Percentiles rank a stretch among this genome's conserved stretches.
These are phyloP conservation scores for Cercocebus atys DNA, from an alignment of 2,113 vertebrate species.

Conservation along the genomic window DNA sequence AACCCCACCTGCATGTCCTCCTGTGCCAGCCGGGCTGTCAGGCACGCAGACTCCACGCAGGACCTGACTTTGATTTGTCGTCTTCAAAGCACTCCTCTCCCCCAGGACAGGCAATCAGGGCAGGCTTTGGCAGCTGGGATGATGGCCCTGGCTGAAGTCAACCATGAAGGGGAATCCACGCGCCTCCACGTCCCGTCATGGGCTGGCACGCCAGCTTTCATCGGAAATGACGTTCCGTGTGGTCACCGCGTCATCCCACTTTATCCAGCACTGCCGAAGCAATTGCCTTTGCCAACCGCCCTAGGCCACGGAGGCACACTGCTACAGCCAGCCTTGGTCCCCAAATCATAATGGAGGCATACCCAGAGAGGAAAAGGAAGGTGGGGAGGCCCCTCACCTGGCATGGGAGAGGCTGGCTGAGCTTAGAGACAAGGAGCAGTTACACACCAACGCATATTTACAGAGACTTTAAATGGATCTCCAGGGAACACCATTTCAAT, in stretches of 20 bases:
- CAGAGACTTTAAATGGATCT: not conserved
- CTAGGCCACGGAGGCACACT: rapidly evolving
- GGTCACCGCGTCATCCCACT: rapidly evolving
- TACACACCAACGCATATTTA: too few species aligned
- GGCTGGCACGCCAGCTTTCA: not conserved
- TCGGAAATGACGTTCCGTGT: not conserved
- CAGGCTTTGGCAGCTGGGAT: not conserved
- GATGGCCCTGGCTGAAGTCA: not conserved
- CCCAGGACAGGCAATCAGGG: not conserved
- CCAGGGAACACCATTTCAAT: too few species aligned
- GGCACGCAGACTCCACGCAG: not conserved
- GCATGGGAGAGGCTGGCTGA: too few species aligned
- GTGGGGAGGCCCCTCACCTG: not conserved
- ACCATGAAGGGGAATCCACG: not conserved
- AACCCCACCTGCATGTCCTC: not conserved
- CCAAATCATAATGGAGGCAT: not conserved
- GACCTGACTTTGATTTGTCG: not conserved
- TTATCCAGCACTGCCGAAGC: rapidly evolving
- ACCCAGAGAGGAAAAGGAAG: too few species aligned
- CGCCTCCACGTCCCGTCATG: rapidly evolving
- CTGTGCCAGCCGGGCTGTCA: not conserved
- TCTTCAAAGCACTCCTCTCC: not conserved
- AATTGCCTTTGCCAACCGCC: too few species aligned
- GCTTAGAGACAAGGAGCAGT: not conserved
- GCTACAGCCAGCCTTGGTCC: not conserved